phyloP scores from a whole-genome alignment of 2,888 invertebrate species.

The Xestoiulus laeticollis region DNA sequence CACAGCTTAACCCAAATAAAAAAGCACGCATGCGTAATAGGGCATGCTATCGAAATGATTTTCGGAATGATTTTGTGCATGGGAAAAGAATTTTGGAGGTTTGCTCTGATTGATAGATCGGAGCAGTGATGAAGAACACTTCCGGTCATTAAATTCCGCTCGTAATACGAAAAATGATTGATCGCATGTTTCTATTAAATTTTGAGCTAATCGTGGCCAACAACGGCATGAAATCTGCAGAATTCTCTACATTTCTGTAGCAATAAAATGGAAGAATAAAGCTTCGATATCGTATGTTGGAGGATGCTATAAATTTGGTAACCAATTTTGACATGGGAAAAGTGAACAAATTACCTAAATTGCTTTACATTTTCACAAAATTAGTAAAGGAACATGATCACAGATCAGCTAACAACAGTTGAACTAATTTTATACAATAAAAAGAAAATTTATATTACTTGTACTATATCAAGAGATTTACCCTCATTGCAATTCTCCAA shows the following conservation, averaged over 20 bases:
- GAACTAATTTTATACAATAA: too few relatives aligned
- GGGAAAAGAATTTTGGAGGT: not conserved
- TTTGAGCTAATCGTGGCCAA: not conserved
- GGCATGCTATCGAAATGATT: not conserved
- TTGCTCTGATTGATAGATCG: not conserved
- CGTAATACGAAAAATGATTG: not conserved
- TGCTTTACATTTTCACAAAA: too few relatives aligned
- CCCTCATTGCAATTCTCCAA: too few relatives aligned
- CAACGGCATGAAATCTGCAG: not conserved
- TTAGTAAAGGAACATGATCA: too few relatives aligned
- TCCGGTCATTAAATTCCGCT: constrained; percentile 5
- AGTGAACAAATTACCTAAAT: too few relatives aligned
- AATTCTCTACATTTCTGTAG: not conserved
- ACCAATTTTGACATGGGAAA: too few relatives aligned
- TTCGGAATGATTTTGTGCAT: not conserved
- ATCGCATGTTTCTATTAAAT: not conserved
- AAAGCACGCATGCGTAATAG: not conserved
- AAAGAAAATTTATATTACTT: too few relatives aligned
- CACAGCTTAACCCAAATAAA: not conserved
- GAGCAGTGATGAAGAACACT: not conserved
- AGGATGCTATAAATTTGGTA: too few relatives aligned
- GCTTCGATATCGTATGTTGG: not conserved
- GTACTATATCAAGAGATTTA: too few relatives aligned
- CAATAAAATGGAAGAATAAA: not conserved
- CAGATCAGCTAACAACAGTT: too few relatives aligned